A percentile compares a stretch with the other conserved stretches of the same genome.
phyloP scores from a whole-genome alignment of 1,140 invertebrate species.

The Drosophila azteca region DNA sequence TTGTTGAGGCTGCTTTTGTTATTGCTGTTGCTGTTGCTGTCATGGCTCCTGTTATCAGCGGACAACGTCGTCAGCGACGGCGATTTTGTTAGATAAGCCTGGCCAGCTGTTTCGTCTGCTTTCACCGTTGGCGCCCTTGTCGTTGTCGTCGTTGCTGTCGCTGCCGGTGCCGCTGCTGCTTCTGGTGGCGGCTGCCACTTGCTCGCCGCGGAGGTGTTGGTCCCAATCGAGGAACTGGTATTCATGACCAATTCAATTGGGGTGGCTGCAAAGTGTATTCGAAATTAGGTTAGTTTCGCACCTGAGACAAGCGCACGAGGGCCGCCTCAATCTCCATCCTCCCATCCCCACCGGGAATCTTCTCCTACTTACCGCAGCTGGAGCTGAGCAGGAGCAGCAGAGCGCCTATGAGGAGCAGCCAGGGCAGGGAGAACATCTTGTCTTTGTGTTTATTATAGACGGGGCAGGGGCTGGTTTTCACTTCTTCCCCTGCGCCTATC shows the following conservation, averaged over 20 bases:
- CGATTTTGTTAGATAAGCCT: slow-evolving; percentile 70
- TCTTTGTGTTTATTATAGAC: slow-evolving; percentile 28
- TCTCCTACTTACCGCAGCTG: slow-evolving; percentile 52
- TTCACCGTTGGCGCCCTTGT: slow-evolving; percentile 27
- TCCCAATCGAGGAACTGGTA: slow-evolving; percentile 51
- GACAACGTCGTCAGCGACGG: slow-evolving; percentile 23
- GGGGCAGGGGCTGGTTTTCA: slow-evolving; percentile 18
- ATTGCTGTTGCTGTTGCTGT: slow-evolving; percentile 57
- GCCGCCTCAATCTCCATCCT: slow-evolving; percentile 9
- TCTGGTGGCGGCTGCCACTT: slow-evolving; percentile 38
- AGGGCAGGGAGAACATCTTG: slow-evolving; percentile 52
- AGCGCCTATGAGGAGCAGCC: slow-evolving; percentile 54
- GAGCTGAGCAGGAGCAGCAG: slow-evolving; percentile 46
- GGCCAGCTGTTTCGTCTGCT: slow-evolving; percentile 66
- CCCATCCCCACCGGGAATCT: no score
- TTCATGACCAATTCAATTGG: slow-evolving; percentile 62
- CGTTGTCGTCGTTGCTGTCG: slow-evolving; percentile 11
- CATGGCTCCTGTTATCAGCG: slow-evolving; percentile 68
- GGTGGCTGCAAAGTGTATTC: slow-evolving; percentile 41
- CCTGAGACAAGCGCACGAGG: slow-evolving; percentile 22
- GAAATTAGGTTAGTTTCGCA: slow-evolving; percentile 66
- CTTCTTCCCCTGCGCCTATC: slow-evolving; percentile 30
- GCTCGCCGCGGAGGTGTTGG: slow-evolving; percentile 14
- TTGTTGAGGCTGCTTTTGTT: slow-evolving; percentile 21
- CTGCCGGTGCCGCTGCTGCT: slow-evolving; percentile 7